A percentile compares a stretch with the other conserved stretches of the same genome.
Conservation (phyloP, 2,797 vertebrate genomes). For the Danio aesculapii region DNA sequence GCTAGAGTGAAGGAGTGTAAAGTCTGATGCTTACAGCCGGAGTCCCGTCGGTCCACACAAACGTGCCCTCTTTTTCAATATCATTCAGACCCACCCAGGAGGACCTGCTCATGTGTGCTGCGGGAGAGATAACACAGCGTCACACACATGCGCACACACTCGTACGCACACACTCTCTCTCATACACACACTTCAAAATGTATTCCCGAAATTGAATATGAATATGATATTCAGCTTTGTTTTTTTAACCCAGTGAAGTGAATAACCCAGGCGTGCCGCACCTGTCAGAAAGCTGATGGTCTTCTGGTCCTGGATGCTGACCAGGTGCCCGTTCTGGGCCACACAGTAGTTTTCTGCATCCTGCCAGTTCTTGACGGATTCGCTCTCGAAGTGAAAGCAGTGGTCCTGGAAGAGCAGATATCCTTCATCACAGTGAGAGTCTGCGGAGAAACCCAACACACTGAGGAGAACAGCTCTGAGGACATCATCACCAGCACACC, state of each 20-base stretch:
- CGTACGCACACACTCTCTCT: too few relatives aligned
- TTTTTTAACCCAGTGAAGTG: not conserved
- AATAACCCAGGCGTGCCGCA: slow-evolving; percentile 46
- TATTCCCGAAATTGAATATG: too few relatives aligned
- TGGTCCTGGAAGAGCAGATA: slow-evolving; percentile 73
- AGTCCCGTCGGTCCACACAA: slow-evolving; percentile 73
- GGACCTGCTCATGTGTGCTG: slow-evolving; percentile 78
- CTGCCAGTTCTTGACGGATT: slow-evolving; percentile 71
- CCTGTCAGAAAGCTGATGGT: slow-evolving; percentile 78
- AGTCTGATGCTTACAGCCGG: slow-evolving; percentile 65
- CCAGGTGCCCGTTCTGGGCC: slow-evolving; percentile 73
- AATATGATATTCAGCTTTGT: not conserved
- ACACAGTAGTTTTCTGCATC: slow-evolving; percentile 73
- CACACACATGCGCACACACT: not conserved
- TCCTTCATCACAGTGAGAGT: slow-evolving; percentile 77
- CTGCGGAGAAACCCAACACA: slow-evolving; percentile 58
- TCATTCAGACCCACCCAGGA: slow-evolving; percentile 83
- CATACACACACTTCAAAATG: not conserved
- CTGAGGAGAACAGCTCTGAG: too few relatives aligned
- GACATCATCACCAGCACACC: too few relatives aligned
- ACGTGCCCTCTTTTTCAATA: slow-evolving; percentile 65
- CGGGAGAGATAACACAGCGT: slow-evolving; percentile 19
- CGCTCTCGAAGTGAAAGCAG: slow-evolving; percentile 80
- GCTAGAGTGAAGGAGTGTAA: not conserved
- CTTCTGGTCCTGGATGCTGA: slow-evolving; percentile 72